Conservation (phyloP, 1,140 invertebrate species). For the Drosophila simulans region DNA sequence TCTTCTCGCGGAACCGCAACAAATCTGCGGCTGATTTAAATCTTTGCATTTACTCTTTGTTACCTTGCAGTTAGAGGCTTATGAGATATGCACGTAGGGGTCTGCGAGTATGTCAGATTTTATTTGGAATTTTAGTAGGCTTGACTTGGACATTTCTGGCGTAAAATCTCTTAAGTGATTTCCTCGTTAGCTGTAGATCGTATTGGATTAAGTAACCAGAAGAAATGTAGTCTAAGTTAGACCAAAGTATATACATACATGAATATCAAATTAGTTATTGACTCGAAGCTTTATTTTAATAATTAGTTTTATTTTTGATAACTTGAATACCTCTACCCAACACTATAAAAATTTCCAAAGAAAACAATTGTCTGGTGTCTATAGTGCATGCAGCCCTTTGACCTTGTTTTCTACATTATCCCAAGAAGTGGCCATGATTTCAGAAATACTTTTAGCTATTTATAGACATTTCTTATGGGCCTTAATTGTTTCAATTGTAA, state of each 20-base stretch:
- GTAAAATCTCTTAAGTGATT: constrained; percentile 25
- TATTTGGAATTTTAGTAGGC: constrained; percentile 50
- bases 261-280: neutral
- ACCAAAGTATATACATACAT: no score
- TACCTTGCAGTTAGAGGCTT: constrained; percentile 64
- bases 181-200: neutral
- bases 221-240: neutral
- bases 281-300: no score
- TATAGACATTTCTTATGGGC: constrained; percentile 38
- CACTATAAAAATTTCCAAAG: neutral
- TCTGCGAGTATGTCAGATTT: constrained; percentile 26
- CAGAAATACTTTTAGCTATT: constrained; percentile 15
- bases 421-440: constrained; percentile 15
- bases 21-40: constrained; percentile 74
- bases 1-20: constrained; percentile 47
- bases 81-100: constrained; percentile 35
- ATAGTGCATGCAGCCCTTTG: neutral
- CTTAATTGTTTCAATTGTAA: constrained; percentile 56
- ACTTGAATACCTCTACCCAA: neutral
- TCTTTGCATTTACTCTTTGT: constrained; percentile 77
- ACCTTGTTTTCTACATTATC: constrained; percentile 47
- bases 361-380: neutral
- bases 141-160: constrained; percentile 44
- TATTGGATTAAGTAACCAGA: neutral
- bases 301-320: neutral